These are phyloP conservation scores for Sinocyclocheilus rhinocerous DNA, from an alignment of 2,113 vertebrate genomes.

Conservation along the genomic window DNA sequence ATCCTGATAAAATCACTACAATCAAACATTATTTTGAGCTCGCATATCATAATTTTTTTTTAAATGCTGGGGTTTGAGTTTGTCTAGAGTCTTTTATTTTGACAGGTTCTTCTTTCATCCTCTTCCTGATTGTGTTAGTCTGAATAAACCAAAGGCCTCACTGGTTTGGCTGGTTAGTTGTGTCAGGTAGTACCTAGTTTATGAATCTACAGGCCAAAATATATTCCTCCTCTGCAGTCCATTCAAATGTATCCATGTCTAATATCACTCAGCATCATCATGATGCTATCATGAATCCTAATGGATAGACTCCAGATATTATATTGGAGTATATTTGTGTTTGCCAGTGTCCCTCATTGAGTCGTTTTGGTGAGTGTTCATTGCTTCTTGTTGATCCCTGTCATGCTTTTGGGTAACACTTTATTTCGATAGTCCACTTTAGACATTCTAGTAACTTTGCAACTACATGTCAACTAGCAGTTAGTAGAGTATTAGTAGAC, in stretches of 20 bases:
- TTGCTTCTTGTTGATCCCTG: neutral
- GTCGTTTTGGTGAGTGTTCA: neutral
- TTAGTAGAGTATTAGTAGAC: too few species aligned
- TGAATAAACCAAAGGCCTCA: too few species aligned
- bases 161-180: neutral
- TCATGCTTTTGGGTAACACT: neutral
- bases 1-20: neutral
- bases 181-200: neutral
- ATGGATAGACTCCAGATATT: neutral
- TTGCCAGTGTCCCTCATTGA: neutral
- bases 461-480: too few species aligned
- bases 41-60: too few species aligned
- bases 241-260: neutral
- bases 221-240: neutral
- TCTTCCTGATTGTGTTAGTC: neutral
- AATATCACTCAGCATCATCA: too few species aligned
- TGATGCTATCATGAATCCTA: neutral
- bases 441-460: too few species aligned
- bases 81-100: neutral
- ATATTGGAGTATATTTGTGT: neutral
- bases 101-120: neutral
- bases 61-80: neutral
- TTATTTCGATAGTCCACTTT: too few species aligned
- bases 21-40: neutral
- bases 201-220: neutral